phyloP scores from a whole-genome alignment of 2,113 vertebrate genomes.

The human (Homo sapiens) region GRCh38 chr9:129841001-129841500 shows the following conservation, averaged over 20 bases:
- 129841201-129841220: not conserved
- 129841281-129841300: not conserved
- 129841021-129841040: not conserved
- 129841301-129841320: not conserved
- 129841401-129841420: not conserved
- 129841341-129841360: not conserved
- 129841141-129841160: not conserved
- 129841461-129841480: not conserved
- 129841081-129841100: no score
- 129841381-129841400: not conserved
- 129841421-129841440: not conserved
- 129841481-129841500: not conserved
- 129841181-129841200: not conserved
- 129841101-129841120: no score
- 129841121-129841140: not conserved
- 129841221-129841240: not conserved
- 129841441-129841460: not conserved
- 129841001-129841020: not conserved
- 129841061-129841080: no score
- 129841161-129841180: not conserved
- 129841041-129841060: not conserved
- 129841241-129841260: not conserved
- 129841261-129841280: not conserved
- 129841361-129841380: not conserved
- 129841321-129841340: not conserved